These are phyloP conservation scores for Garrulus glandarius DNA, from an alignment of 2,797 vertebrate genomes.

Conservation along the genomic window DNA sequence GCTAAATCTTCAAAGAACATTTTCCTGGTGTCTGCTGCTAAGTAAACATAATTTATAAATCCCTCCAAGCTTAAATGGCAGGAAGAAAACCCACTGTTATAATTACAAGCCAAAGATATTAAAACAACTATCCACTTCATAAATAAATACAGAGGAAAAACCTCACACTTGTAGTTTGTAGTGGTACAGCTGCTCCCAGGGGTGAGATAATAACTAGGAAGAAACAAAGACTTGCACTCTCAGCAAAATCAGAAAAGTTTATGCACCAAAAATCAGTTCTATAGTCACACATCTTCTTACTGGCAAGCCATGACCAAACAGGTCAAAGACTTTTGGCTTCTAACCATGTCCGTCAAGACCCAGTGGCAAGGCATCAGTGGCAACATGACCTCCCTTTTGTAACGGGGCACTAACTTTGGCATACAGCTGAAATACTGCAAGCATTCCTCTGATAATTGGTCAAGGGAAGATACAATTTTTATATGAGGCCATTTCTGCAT, in stretches of 20 bases:
- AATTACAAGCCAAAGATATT: conserved; percentile 4
- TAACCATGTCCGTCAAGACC: not conserved
- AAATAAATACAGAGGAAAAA: conserved; percentile 32
- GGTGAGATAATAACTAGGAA: not conserved
- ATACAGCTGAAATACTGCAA: not conserved
- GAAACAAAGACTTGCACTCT: not conserved
- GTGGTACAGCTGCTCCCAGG: not conserved
- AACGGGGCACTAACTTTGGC: not conserved
- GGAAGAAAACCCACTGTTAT: not conserved
- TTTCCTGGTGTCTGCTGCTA: not conserved
- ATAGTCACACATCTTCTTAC: not conserved
- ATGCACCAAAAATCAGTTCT: not conserved
- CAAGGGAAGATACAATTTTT: conserved; percentile 9
- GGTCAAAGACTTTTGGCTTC: conserved; percentile 3
- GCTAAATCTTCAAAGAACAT: not conserved
- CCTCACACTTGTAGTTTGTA: not conserved
- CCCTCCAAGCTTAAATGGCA: not conserved
- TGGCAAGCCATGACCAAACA: conserved; percentile 9
- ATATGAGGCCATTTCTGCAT: not conserved
- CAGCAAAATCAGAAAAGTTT: conserved; percentile 21
- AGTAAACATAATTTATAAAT: not conserved
- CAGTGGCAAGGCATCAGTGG: not conserved
- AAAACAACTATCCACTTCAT: not conserved
- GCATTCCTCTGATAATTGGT: conserved; percentile 30
- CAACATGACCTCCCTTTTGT: not conserved